Evolutionary conservation across 2,797 vertebrate species (phyloP), one percentile per base, ranked within the genome.

Genomic region (Alosa sapidissima): DNA sequence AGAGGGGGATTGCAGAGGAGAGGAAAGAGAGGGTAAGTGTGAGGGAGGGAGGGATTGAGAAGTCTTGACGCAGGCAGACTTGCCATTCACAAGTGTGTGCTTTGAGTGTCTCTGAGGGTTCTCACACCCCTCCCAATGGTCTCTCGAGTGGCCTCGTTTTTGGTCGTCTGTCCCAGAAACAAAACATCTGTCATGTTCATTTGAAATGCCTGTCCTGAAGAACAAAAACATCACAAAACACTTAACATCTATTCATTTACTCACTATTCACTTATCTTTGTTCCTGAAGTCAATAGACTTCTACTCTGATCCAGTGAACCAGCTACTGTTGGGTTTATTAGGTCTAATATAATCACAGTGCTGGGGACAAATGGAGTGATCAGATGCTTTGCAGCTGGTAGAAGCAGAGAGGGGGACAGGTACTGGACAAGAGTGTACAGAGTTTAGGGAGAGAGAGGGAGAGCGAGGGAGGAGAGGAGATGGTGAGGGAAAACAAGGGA

Each of bases 401-500:
- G 62, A 7, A 68, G 24, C 24, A 28, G 65, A 72, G 33, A 72
- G 2, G 14, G 36, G 36, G 5, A 41, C 33, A 41, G 68, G 33
- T 41, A 45, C 33, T 5, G 33, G 68, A 75, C 68, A 36, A 41
- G 33, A 11, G 3, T 19, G 33, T 65, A 3, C 72, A 88, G 36
- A 88, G 48, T 58, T 51, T 10, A 68, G 75, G 81, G 65, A 78
- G 4, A 48, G 5, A 24, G 78, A 60, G 48, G 16, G 55, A 52
- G 24, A 36, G 36, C 58, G 13, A 28, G 49, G 45, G 48, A 78
- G 75, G 21, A 60, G 51, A 3, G 58, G 65, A 82, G 14, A 24
- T 62, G 52, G 47, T 5, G 51, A 72, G 84, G 84, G 82, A 84
- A 86, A 81, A 87, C 82, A 83, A 85, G 68, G 82, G 86, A 88